Evolutionary conservation across 2,888 invertebrate species (phyloP), one percentile per base, ranked within the genome.

Genomic region (Galeopsomyia nigrocyanea): DNA sequence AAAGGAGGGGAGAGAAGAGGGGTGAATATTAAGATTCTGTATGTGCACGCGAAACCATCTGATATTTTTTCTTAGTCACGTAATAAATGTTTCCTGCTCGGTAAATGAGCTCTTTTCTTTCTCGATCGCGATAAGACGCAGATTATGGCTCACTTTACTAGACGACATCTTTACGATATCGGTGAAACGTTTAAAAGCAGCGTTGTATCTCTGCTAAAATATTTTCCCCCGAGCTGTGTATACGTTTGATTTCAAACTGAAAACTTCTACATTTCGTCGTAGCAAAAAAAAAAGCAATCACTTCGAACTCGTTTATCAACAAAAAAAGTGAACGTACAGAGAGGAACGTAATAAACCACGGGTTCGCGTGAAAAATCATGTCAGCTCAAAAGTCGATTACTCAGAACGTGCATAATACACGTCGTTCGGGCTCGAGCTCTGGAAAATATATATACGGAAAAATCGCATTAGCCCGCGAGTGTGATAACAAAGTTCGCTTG

Each of bases 371-470:
- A 68, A 68, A 56, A 39, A 57, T 56, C 58, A 14, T 55, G n/a
- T 39, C 3, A 57, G 57, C 58, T 70, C 62, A 58, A 64, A 70
- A 64, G 39, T 57, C 51, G 50, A 63, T 63, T 51, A 57, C 31
- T 39, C 51, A 58, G 46, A 47, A 51, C 39, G 2, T 7, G 39
- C 39, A 39, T 39, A 13, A 39, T 39, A 39, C 50, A 39, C 14
- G 5, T 22, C 17, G n/a, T 16, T 51, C 31, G 19, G 7, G 13
- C 3, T 19, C 16, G 16, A 6, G n/a, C n/a, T n/a, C 39, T 13
- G 13, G 14, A 66, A 50, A 66, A 61, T 64, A 31, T 51, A 53
- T 31, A n/a, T 51, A 14, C 10, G 7, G 22, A 39, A 50, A 71
- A 51, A 57, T 63, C 47, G 56, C 46, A 71, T 71, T 70, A 65